A percentile compares a stretch with the other conserved stretches of the same genome.
phyloP scores from a whole-genome alignment of 2,888 invertebrate genomes.

The Drosophila paramelanica region DNA sequence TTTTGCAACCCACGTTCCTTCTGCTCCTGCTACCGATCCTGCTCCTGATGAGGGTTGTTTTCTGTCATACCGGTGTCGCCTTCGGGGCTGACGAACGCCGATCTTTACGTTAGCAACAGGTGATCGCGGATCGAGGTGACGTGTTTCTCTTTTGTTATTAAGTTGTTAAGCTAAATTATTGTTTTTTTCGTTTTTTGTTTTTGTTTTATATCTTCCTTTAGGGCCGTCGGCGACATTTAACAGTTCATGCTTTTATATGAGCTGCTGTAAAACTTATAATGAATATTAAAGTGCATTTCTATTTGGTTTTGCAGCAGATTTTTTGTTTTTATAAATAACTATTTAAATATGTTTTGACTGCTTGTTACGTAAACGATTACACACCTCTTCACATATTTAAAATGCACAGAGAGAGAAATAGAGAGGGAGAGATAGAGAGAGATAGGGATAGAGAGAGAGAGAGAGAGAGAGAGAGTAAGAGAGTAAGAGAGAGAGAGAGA shows the following conservation, averaged over 20 bases:
- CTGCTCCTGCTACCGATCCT: not conserved
- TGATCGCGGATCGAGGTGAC: constrained; percentile 67
- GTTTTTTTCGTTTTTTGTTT: constrained; percentile 56
- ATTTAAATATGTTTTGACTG: too few species aligned
- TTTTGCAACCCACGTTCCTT: constrained; percentile 26
- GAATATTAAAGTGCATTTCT: constrained; percentile 34
- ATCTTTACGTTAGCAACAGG: constrained; percentile 66
- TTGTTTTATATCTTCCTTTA: constrained; percentile 47
- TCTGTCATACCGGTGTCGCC: constrained; percentile 28
- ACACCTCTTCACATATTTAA: too few species aligned
- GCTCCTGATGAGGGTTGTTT: constrained; percentile 48
- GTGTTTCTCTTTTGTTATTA: constrained; percentile 80
- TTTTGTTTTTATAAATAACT: too few species aligned
- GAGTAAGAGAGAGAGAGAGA: too few species aligned
- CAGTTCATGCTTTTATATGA: constrained; percentile 75
- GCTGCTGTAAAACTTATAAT: constrained; percentile 43
- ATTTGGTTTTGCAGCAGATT: not conserved
- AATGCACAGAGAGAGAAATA: too few species aligned
- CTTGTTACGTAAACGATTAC: too few species aligned
- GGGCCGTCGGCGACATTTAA: constrained; percentile 76
- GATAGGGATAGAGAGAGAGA: too few species aligned
- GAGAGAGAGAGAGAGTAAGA: too few species aligned
- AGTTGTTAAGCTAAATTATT: constrained; percentile 82
- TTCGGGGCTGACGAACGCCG: constrained; percentile 23
- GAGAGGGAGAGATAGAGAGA: too few species aligned